phyloP scores from a whole-genome alignment of 2,113 vertebrate species.

The Coregonus clupeaformis region DNA sequence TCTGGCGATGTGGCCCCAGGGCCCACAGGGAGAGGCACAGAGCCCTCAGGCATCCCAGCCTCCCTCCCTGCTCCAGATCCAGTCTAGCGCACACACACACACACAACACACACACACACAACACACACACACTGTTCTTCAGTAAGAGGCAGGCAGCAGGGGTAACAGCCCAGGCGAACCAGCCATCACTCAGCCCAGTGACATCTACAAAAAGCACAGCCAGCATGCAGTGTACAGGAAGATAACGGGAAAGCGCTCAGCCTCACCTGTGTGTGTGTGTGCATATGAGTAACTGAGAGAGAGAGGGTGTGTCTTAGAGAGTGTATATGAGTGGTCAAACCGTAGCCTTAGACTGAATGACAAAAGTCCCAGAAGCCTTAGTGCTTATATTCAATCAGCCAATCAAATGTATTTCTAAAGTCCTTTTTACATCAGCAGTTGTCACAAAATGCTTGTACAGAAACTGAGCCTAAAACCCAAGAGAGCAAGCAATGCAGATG shows the following conservation, averaged over 20 bases:
- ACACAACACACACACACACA: background rate
- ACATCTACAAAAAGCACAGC: background rate
- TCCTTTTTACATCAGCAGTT: background rate
- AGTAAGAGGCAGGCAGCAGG: background rate
- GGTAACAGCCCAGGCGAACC: too few relatives aligned
- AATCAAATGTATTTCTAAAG: constrained; percentile 6
- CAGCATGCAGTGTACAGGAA: background rate
- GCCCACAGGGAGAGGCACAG: constrained; percentile 36
- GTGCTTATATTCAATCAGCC: constrained; percentile 10
- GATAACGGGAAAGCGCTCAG: background rate
- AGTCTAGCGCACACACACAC: background rate
- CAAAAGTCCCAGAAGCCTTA: constrained; percentile 39
- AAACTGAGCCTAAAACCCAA: too few relatives aligned
- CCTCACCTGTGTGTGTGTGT: background rate
- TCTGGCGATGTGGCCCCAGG: constrained; percentile 17
- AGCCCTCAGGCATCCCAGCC: constrained; percentile 1
- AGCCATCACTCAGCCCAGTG: background rate
- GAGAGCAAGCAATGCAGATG: too few relatives aligned
- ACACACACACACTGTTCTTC: too few relatives aligned
- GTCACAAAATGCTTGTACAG: too few relatives aligned
- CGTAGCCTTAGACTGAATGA: constrained; percentile 11
- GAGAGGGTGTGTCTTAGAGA: background rate
- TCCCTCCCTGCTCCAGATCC: too few relatives aligned
- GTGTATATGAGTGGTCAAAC: background rate
- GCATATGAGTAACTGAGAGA: background rate